phyloP scores from a whole-genome alignment of 2,797 vertebrate species.

The Craterocephalus amniculus region DNA sequence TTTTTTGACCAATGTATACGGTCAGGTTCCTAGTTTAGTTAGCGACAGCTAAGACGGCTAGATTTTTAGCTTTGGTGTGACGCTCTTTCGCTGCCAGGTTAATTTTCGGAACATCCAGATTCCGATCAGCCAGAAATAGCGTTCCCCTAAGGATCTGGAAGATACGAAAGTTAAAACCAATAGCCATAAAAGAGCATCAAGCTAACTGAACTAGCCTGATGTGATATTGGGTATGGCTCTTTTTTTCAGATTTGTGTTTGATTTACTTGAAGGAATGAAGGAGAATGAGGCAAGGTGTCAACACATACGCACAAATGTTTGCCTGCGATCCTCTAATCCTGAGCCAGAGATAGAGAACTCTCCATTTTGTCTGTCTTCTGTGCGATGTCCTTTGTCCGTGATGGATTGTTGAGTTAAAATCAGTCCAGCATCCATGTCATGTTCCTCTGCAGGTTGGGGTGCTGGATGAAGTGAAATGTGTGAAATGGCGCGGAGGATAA shows the following conservation, averaged over 20 bases:
- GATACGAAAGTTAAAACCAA: no score
- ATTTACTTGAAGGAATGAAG: conserved; percentile 41
- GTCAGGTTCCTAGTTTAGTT: no score
- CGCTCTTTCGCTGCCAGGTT: no score
- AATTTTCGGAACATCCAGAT: no score
- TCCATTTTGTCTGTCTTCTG: not conserved
- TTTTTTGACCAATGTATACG: no score
- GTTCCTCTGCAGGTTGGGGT: conserved; percentile 3
- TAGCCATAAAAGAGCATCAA: no score
- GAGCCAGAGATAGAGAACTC: not conserved
- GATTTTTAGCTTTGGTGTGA: no score
- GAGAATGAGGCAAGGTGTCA: conserved; percentile 15
- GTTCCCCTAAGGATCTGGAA: no score
- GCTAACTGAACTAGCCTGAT: no score
- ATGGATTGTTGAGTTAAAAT: conserved; percentile 17
- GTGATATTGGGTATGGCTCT: no score
- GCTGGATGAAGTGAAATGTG: not conserved
- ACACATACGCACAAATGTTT: conserved; percentile 21
- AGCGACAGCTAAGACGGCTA: no score
- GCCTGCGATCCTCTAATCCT: conserved; percentile 25
- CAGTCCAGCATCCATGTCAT: conserved; percentile 4
- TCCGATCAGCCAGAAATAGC: no score
- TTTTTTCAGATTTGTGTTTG: conserved; percentile 52
- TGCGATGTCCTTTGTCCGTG: conserved; percentile 2
- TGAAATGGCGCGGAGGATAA: conserved; percentile 15